A percentile compares a stretch with the other conserved stretches of the same genome.
These are phyloP conservation scores for Nansenia antarctica DNA, from an alignment of 2,113 vertebrate species.

Conservation along the genomic window DNA sequence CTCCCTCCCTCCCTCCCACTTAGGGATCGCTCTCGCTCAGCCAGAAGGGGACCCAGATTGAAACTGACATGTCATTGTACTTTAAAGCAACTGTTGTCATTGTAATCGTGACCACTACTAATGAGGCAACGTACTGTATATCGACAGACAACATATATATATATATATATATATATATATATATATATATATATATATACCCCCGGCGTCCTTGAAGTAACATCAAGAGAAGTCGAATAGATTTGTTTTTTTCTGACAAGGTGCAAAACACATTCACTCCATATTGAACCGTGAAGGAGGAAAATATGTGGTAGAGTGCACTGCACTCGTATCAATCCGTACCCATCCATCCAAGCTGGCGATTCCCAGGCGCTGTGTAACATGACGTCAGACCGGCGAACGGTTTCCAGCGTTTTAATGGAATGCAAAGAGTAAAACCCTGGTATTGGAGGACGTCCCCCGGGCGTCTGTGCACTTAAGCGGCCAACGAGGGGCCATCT, in stretches of 20 bases:
- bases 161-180: neutral
- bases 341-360: constrained; percentile 14
- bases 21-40: neutral
- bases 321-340: neutral
- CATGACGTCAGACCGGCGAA: constrained; percentile 11
- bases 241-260: neutral
- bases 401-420: constrained; percentile 21
- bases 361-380: constrained; percentile 21
- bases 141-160: neutral
- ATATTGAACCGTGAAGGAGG: neutral
- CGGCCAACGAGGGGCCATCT: constrained; percentile 13
- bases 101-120: neutral
- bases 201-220: neutral
- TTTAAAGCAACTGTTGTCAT: neutral
- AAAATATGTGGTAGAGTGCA: neutral
- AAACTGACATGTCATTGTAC: neutral
- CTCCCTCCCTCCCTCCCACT: neutral
- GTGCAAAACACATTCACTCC: neutral
- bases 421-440: constrained; percentile 14
- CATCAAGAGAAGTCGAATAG: neutral
- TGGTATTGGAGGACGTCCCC: neutral
- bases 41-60: neutral
- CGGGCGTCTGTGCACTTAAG: constrained; percentile 38
- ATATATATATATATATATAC: neutral
- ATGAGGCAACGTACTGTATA: neutral